A percentile compares a stretch with the other conserved stretches of the same genome.
Conservation (phyloP, 2,797 vertebrate species). For the Ctenochaetus hawaiiensis region DNA sequence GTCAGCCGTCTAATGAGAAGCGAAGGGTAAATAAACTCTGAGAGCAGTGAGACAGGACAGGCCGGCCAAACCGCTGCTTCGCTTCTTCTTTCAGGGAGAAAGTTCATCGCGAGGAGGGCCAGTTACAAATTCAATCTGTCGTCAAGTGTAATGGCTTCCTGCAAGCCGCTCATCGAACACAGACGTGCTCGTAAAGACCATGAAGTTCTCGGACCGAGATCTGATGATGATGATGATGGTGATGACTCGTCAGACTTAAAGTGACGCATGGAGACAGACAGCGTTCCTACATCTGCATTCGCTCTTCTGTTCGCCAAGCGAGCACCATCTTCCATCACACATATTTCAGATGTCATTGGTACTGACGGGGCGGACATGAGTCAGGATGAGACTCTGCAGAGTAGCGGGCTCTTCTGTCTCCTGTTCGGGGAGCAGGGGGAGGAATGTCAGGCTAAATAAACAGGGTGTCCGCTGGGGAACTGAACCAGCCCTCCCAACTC, state of each 20-base stretch:
- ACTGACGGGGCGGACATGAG: conserved; percentile 44
- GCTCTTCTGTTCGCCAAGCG: background rate
- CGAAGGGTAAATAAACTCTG: conserved; percentile 78
- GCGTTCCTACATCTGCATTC: background rate
- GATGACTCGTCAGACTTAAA: conserved; percentile 14
- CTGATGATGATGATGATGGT: conserved; percentile 3
- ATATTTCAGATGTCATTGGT: conserved; percentile 48
- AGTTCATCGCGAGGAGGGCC: conserved; percentile 8
- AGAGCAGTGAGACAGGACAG: conserved; percentile 61
- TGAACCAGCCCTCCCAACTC: conserved; percentile 53
- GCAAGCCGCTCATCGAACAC: conserved; percentile 22
- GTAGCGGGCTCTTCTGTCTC: conserved; percentile 16
- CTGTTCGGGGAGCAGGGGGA: conserved; percentile 46
- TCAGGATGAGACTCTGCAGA: conserved; percentile 71
- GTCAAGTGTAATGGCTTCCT: conserved; percentile 28
- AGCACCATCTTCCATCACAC: background rate
- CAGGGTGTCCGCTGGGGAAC: conserved; percentile 68
- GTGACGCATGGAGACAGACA: background rate
- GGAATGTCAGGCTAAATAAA: conserved; percentile 83
- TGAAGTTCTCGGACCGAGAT: background rate
- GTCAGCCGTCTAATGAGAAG: conserved; percentile 67
- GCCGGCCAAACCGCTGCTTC: conserved; percentile 22
- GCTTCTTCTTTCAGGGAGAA: conserved; percentile 33
- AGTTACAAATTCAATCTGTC: conserved; percentile 44
- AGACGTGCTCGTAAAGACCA: conserved; percentile 16